phyloP scores from a whole-genome alignment of 2,888 invertebrate species.

The Tenthredo amoena region DNA sequence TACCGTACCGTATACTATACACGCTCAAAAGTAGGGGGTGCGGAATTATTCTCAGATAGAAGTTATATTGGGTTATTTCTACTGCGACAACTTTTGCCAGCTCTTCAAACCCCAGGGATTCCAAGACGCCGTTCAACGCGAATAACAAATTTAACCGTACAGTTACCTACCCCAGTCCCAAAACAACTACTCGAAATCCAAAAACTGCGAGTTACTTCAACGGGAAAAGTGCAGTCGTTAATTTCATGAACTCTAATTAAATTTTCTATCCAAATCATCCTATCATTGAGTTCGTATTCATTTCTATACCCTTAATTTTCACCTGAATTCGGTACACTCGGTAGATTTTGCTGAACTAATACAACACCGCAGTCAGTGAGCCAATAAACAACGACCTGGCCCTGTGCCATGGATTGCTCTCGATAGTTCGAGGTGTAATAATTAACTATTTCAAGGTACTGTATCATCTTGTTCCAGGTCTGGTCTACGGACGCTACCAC shows the following conservation, averaged over 20 bases:
- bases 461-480: slow-evolving; percentile 81
- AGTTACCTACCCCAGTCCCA: neutral
- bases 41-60: slow-evolving; percentile 48
- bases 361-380: neutral
- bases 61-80: slow-evolving; percentile 51
- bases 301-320: neutral
- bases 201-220: neutral
- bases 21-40: slow-evolving; percentile 28
- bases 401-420: slow-evolving; percentile 33
- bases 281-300: neutral
- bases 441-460: slow-evolving; percentile 27
- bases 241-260: no score
- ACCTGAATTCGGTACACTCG: neutral
- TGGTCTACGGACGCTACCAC: slow-evolving; percentile 88
- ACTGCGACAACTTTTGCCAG: slow-evolving; percentile 47
- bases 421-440: neutral
- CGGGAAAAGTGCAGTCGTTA: neutral
- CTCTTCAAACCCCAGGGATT: slow-evolving; percentile 58
- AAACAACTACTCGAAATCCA: neutral
- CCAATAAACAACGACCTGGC: slow-evolving; percentile 42
- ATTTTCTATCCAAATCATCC: no score
- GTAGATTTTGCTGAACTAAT: neutral
- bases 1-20: neutral
- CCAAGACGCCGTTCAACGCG: slow-evolving; percentile 10
- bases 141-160: slow-evolving; percentile 30